Base-by-base conservation (phyloP, 2,888 invertebrate genomes). In the Hedychridium roseum region DNA sequence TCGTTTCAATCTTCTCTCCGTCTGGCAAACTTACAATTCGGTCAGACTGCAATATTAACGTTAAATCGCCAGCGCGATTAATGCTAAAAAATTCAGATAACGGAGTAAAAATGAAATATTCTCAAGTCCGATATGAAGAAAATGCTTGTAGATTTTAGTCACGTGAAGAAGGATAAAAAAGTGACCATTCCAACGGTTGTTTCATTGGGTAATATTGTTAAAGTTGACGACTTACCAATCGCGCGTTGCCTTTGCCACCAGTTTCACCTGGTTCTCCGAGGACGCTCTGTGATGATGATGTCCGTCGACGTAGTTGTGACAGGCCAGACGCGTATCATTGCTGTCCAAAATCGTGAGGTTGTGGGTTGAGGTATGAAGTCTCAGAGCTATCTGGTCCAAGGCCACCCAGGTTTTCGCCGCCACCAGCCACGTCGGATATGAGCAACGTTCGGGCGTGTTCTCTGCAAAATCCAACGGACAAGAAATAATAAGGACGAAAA, bases 171-270 rank as follows among this genome's bases (percentile, higher is more conserved):
- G n/a, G n/a, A n/a, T n/a, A n/a, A n/a, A n/a, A n/a, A n/a, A n/a
- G n/a, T n/a, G n/a, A n/a, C n/a, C n/a, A n/a, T n/a, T n/a, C n/a
- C n/a, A n/a, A n/a, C n/a, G n/a, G n/a, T n/a, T n/a, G n/a, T n/a
- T n/a, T n/a, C n/a, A n/a, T n/a, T n/a, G n/a, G n/a, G n/a, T n/a
- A n/a, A n/a, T n/a, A n/a, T n/a, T n/a, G n/a, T n/a, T n/a, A n/a
- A n/a, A n/a, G n/a, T n/a, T n/a, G n/a, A 39, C n/a, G 6, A 71
- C 74, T 74, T 38, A 76, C 75, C 75, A 76, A 50, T 69, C 72
- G 9, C 70, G 66, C 4, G 73, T 75, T 4, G 68, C 74, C 51
- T 71, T 70, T 1, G 75, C 72, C 3, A 74, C 66, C 49, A 74
- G 64, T 48, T 68, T 70, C 43, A 66, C 60, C 42, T 67, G 70